Base-by-base conservation (phyloP, 2,113 vertebrate species). In the Mormyrus lacerda region DNA sequence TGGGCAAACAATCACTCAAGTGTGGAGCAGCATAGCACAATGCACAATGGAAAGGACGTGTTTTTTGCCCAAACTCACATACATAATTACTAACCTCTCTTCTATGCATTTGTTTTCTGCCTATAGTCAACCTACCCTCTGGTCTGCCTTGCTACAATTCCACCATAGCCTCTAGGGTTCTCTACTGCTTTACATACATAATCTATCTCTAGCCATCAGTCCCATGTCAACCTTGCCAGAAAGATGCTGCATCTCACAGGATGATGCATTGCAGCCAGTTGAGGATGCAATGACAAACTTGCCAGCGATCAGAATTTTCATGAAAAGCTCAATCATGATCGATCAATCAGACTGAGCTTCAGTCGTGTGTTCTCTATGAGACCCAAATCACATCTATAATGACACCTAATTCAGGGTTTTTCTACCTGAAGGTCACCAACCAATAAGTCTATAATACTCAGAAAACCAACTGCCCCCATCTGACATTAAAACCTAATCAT, bases 1-100 rank as follows among this genome's bases (percentile, higher is more conserved):
- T 87, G 85, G 90, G 69, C 84, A 91, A 86, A 91, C 92, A 92
- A 92, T 93, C 89, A 65, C 91, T 91, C 83, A 90, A 92, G 89
- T 87, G 90, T 90, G 89, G 91, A 88, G 58, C 87, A 88, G 90
- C 45, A 44, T 19, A 21, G 73, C 87, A 92, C 91, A 91, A 90
- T 88, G 90, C 88, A 92, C 92, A 92, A 91, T 90, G 90, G 90
- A 85, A 92, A n/a, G 48, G 42, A 31, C 3, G 45, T 85, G 24
- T 19, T 85, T 35, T 21, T 31, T 50, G 73, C 17, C 4, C 9
- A 55, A 89, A 85, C 88, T 90, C 47, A 93, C 89, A 93, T 90
- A 45, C 73, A 90, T 35, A 27, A 27, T 45, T 88, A 21, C 88
- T 86, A 85, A 51, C 10, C 50, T 87, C 10, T 19, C 31, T 50